Percentiles rank a stretch among this genome's conserved stretches.
phyloP scores from a whole-genome alignment of 2,113 vertebrate genomes.

The Scolopax mira region DNA sequence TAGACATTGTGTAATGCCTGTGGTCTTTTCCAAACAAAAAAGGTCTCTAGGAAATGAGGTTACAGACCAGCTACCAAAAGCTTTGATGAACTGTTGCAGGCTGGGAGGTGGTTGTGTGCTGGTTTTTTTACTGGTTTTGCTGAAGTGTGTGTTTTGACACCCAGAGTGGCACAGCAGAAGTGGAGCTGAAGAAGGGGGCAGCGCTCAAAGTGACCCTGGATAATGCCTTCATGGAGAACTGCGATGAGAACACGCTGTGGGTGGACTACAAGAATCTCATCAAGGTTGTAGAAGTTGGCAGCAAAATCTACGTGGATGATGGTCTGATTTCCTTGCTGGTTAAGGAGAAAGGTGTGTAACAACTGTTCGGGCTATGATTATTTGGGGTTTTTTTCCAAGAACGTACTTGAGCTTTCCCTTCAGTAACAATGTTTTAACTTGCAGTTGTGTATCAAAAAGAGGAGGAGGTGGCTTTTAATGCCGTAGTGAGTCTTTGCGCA shows the following conservation, averaged over 20 bases:
- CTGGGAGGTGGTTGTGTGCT: background rate
- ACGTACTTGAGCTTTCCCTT: background rate
- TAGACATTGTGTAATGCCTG: accelerated
- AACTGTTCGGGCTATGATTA: background rate
- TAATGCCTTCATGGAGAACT: slow-evolving; percentile 87
- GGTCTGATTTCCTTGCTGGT: slow-evolving; percentile 94
- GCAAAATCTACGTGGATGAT: slow-evolving; percentile 90
- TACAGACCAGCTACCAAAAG: background rate
- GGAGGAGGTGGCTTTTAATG: accelerated
- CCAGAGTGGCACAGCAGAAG: slow-evolving; percentile 94
- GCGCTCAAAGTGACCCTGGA: slow-evolving; percentile 89
- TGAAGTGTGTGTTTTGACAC: background rate
- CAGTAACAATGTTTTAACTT: background rate
- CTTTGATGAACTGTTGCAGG: background rate
- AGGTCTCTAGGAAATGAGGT: accelerated
- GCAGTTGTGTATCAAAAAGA: background rate
- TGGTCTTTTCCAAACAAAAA: background rate
- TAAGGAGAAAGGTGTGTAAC: slow-evolving; percentile 83
- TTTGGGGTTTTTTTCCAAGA: background rate
- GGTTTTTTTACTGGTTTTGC: background rate
- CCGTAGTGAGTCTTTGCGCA: background rate
- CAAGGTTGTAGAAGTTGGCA: slow-evolving; percentile 86
- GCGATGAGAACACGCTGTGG: slow-evolving; percentile 90
- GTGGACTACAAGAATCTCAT: slow-evolving; percentile 97
- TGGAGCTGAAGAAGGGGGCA: slow-evolving; percentile 90